Percentiles rank a stretch among this genome's conserved stretches.
These are phyloP conservation scores for Mimachlamys varia DNA, from an alignment of 2,888 invertebrate species.

Conservation along the genomic window DNA sequence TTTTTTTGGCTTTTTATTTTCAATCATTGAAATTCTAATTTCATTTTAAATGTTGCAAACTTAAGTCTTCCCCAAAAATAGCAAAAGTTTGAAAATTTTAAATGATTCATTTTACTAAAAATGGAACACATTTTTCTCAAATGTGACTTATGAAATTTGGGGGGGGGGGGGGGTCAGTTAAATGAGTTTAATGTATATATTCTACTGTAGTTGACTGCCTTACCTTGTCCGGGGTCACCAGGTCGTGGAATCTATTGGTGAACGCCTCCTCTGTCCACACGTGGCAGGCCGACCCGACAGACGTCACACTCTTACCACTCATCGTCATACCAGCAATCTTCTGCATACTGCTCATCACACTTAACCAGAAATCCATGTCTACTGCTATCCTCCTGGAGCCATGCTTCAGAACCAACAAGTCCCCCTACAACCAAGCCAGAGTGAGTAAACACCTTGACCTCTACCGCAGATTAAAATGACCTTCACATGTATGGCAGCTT, in stretches of 20 bases:
- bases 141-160: too few species aligned
- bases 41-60: too few species aligned
- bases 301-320: slow-evolving; percentile 53
- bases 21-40: too few species aligned
- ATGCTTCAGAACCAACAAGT: slow-evolving; percentile 37
- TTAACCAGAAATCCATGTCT: slow-evolving; percentile 52
- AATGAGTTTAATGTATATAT: too few species aligned
- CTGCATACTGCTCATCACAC: slow-evolving; percentile 54
- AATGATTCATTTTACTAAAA: too few species aligned
- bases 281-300: slow-evolving; percentile 61
- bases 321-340: slow-evolving; percentile 57
- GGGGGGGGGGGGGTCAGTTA: too few species aligned
- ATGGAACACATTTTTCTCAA: too few species aligned
- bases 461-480: background rate
- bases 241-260: slow-evolving; percentile 44
- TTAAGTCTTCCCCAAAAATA: too few species aligned
- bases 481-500: background rate
- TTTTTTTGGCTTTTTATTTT: too few species aligned
- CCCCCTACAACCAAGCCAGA: slow-evolving; percentile 29
- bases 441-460: background rate
- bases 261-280: slow-evolving; percentile 62
- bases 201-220: background rate
- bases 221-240: slow-evolving; percentile 42
- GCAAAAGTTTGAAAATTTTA: too few species aligned
- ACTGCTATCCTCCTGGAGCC: slow-evolving; percentile 52